Base-by-base conservation (phyloP, 1,140 invertebrate species). In the Oncopeltus fasciatus region DNA sequence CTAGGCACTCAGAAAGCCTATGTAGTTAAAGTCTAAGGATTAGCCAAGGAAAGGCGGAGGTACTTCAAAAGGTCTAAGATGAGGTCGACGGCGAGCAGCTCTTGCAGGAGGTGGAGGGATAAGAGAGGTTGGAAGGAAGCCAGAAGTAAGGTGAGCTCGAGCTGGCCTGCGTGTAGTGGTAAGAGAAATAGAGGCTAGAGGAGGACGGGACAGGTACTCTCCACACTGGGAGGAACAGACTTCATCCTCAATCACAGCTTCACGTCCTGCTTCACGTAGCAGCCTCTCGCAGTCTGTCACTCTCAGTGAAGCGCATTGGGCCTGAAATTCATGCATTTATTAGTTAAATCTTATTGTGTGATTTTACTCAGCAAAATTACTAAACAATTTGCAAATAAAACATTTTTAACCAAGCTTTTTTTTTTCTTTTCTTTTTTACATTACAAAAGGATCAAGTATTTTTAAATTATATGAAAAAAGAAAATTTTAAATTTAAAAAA, bases 191-290 rank as follows among this genome's bases (percentile, higher is more conserved):
- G 21, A n/a, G 1, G 28, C 26, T 24, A 53, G 43, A 1, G 75
- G 72, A 0, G 73, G 69, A 38, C 73, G 70, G 28, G 78, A 71
- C 12, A 82, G 68, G 46, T 81, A 72, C 64, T 80, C 83, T 16
- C 86, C 85, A 69, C 92, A 95, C 74, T 95, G 92, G 1, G 90
- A 88, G 16, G 87, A 86, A 73, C 92, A 95, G 0, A 93, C 88
- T 67, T 90, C 88, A 68, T 95, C 92, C 2, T 82, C 79, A 21
- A 90, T 71, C 21, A 95, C 87, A 0, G 84, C 85, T 51, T 92
- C 88, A 44, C 83, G 80, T 26, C 87, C 83, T 73, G 88, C 90
- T 73, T 91, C 87, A 26, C 84, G 78, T 26, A 89, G 74, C 31
- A 94, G 76, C 67, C 88, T 84, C 38, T 82, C 82, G 72, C 92